Evolutionary conservation across 2,888 invertebrate genomes (phyloP).

Genomic region (Thereva unica): DNA sequence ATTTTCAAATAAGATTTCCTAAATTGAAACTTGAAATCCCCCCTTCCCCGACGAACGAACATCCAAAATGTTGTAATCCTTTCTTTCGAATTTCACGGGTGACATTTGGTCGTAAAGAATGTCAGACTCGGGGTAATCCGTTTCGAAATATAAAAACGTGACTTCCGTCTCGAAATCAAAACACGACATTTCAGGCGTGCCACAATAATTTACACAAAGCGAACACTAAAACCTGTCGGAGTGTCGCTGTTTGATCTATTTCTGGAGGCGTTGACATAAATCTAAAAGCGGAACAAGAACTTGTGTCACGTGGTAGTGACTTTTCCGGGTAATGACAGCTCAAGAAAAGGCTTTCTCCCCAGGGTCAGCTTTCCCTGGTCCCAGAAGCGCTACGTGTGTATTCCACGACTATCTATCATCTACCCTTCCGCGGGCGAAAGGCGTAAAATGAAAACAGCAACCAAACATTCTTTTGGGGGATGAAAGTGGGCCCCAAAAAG

Average conservation of each 20-base stretch:
- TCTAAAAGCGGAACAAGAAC: slow-evolving; percentile 10
- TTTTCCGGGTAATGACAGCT: neutral
- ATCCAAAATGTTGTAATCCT: neutral
- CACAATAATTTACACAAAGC: slow-evolving; percentile 37
- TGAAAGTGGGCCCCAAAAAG: neutral
- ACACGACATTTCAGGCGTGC: slow-evolving; percentile 38
- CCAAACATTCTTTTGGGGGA: too few relatives aligned
- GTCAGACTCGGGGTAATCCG: slow-evolving; percentile 18
- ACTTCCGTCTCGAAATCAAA: slow-evolving; percentile 34
- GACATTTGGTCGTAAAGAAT: slow-evolving; percentile 25
- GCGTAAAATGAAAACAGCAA: neutral
- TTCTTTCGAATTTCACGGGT: slow-evolving; percentile 2
- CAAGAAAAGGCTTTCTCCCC: slow-evolving; percentile 15
- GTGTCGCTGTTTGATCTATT: slow-evolving; percentile 27
- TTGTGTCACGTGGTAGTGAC: too few relatives aligned
- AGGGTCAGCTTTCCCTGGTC: slow-evolving; percentile 15
- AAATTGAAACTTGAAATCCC: too few relatives aligned
- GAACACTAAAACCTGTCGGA: slow-evolving; percentile 18
- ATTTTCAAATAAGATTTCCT: too few relatives aligned
- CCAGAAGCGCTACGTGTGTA: neutral
- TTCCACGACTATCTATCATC: slow-evolving; percentile 1
- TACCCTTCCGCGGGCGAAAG: slow-evolving; percentile 1
- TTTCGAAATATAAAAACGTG: slow-evolving; percentile 33
- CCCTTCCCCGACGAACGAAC: too few relatives aligned
- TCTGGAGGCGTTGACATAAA: slow-evolving; percentile 3